Conservation (phyloP, 2,113 vertebrate species). For the Gnathonemus longibarbis region DNA sequence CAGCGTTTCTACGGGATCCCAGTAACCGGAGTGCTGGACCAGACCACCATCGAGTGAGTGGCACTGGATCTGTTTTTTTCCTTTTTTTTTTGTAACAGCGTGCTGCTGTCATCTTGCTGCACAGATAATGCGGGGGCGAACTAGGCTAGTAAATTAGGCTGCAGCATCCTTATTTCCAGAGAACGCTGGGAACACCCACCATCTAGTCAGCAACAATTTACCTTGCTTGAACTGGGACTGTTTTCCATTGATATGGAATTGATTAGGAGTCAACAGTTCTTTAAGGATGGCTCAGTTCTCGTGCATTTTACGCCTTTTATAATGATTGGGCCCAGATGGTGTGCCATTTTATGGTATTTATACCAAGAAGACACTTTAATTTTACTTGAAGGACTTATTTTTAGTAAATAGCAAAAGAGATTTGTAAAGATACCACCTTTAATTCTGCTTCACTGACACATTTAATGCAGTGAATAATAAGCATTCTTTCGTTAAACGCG, state of each 20-base stretch:
- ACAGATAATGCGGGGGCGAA: background rate
- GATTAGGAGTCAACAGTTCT: background rate
- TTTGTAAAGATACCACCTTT: background rate
- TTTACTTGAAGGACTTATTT: background rate
- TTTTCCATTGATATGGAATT: constrained; percentile 2
- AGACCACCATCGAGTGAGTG: constrained; percentile 82
- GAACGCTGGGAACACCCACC: background rate
- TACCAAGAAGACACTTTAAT: background rate
- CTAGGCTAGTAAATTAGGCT: constrained; percentile 6
- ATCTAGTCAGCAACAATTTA: background rate
- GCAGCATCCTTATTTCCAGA: background rate
- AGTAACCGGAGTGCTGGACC: constrained; percentile 79
- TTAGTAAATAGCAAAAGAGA: background rate
- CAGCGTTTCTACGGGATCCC: constrained; percentile 87
- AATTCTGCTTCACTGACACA: background rate
- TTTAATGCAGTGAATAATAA: background rate
- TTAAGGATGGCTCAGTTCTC: background rate
- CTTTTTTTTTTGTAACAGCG: background rate
- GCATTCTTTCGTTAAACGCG: background rate
- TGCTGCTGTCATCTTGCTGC: background rate
- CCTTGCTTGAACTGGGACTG: background rate
- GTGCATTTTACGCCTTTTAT: background rate
- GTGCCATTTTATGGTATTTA: background rate
- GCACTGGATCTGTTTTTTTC: background rate
- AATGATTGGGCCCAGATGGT: background rate